These are phyloP conservation scores for Podotricha telesiphe DNA, from an alignment of 2,888 invertebrate genomes.

Conservation along the genomic window DNA sequence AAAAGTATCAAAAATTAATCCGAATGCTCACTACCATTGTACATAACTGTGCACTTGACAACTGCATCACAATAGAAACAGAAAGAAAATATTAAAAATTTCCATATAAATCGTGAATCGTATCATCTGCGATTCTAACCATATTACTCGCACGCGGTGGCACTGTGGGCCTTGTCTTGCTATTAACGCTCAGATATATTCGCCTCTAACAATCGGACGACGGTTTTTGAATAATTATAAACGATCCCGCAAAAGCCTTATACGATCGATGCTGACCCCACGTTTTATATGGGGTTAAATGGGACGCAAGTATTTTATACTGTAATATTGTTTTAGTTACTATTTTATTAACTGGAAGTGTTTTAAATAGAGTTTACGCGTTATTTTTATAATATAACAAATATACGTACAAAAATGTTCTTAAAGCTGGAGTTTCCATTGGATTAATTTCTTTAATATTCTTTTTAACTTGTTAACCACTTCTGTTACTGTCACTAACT, in stretches of 20 bases:
- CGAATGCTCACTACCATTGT: too few species aligned
- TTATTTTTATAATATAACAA: too few species aligned
- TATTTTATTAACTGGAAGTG: background rate
- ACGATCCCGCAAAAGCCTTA: slow-evolving; percentile 56
- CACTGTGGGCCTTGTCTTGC: slow-evolving; percentile 75
- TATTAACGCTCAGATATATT: slow-evolving; percentile 74
- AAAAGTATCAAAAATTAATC: too few species aligned
- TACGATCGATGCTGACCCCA: slow-evolving; percentile 45
- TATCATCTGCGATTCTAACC: slow-evolving; percentile 48
- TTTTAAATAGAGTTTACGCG: too few species aligned
- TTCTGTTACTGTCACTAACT: too few species aligned
- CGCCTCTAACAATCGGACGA: slow-evolving; percentile 65
- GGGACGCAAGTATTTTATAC: background rate
- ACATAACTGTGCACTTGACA: too few species aligned
- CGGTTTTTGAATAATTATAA: slow-evolving; percentile 75
- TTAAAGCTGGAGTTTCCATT: too few species aligned
- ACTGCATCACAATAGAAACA: too few species aligned
- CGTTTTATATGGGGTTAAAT: slow-evolving; percentile 33
- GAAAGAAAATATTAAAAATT: background rate
- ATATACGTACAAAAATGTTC: too few species aligned
- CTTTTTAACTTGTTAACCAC: too few species aligned
- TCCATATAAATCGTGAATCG: slow-evolving; percentile 48
- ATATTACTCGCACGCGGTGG: slow-evolving; percentile 55
- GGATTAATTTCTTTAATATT: too few species aligned
- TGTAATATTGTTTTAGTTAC: background rate